phyloP scores from a whole-genome alignment of 1,140 invertebrate species.

The Hirudo medicinalis region DNA sequence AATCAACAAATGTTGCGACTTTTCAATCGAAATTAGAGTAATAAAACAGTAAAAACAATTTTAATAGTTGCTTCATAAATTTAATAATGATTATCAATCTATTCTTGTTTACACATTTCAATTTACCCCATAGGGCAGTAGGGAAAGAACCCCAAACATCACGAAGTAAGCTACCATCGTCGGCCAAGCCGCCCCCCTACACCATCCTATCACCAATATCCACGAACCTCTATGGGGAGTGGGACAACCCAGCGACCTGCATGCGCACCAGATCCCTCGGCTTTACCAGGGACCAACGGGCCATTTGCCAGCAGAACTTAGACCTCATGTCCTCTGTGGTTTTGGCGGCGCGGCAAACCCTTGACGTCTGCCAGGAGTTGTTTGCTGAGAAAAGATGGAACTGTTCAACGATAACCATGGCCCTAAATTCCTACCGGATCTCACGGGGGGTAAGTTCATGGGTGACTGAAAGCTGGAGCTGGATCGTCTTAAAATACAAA shows the following conservation, averaged over 20 bases:
- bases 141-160: too few species aligned
- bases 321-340: conserved; percentile 62
- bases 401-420: conserved; percentile 62
- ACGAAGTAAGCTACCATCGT: too few species aligned
- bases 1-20: too few species aligned
- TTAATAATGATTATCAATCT: too few species aligned
- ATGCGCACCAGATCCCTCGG: background rate
- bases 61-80: too few species aligned
- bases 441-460: conserved; percentile 53
- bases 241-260: background rate
- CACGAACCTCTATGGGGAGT: background rate
- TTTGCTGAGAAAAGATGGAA: conserved; percentile 64
- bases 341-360: conserved; percentile 52
- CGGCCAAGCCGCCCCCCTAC: too few species aligned
- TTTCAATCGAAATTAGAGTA: too few species aligned
- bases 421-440: conserved; percentile 64
- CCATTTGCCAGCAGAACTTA: conserved; percentile 49
- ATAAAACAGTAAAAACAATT: too few species aligned
- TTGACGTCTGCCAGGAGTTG: conserved; percentile 54
- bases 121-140: too few species aligned
- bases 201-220: background rate
- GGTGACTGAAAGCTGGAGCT: background rate
- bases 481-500: background rate
- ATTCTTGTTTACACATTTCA: too few species aligned
- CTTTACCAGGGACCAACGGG: background rate